Conservation (phyloP, 2,888 invertebrate genomes). For the Deroplatys truncata region DNA sequence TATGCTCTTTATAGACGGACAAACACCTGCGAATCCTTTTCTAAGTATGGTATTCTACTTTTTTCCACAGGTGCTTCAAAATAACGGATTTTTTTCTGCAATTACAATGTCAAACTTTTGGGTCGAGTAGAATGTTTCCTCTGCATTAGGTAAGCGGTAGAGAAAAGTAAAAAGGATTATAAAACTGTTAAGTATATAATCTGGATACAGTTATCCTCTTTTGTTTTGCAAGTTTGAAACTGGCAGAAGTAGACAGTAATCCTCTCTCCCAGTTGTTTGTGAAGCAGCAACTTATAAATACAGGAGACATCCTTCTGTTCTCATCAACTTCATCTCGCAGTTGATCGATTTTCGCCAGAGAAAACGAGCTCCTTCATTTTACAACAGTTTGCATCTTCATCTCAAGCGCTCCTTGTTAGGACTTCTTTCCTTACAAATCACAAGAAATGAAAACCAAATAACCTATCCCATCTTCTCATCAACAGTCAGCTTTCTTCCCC, state of each 20-base stretch:
- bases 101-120: too few relatives aligned
- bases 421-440: not conserved
- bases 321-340: not conserved
- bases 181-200: too few relatives aligned
- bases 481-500: not conserved
- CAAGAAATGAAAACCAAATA: not conserved
- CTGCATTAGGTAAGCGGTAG: too few relatives aligned
- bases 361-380: not conserved
- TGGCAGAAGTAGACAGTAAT: not conserved
- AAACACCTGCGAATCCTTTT: too few relatives aligned
- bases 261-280: not conserved
- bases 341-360: not conserved
- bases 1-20: too few relatives aligned
- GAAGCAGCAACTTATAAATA: not conserved
- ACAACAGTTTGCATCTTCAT: not conserved
- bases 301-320: not conserved
- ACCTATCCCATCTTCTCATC: not conserved
- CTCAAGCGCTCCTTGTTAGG: not conserved
- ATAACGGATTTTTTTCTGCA: too few relatives aligned
- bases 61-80: too few relatives aligned
- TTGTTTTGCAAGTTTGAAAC: not conserved
- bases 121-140: too few relatives aligned
- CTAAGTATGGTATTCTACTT: too few relatives aligned
- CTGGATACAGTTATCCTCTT: not conserved
- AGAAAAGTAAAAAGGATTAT: too few relatives aligned